These are phyloP conservation scores for Synergus laeviventris DNA, from an alignment of 2,888 invertebrate species.

Conservation along the genomic window DNA sequence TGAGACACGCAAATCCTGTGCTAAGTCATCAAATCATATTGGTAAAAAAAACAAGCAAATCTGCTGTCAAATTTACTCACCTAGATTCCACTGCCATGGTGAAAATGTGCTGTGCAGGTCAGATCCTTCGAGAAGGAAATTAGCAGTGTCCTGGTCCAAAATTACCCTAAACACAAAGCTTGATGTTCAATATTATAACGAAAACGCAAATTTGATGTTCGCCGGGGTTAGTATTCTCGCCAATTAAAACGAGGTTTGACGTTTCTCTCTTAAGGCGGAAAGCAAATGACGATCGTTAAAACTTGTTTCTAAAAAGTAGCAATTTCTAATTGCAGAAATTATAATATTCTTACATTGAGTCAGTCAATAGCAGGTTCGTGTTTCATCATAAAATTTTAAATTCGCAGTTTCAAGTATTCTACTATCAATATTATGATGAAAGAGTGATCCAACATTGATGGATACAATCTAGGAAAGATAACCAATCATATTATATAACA, in stretches of 20 bases:
- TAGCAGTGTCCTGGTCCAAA: neutral
- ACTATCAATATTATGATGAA: neutral
- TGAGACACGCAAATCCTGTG: neutral
- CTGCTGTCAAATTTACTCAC: slow-evolving; percentile 15
- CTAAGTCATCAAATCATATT: slow-evolving; percentile 20
- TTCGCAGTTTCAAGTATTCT: neutral
- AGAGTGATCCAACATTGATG: neutral
- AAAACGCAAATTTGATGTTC: slow-evolving; percentile 17
- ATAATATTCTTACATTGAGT: neutral
- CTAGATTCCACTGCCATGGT: slow-evolving; percentile 22
- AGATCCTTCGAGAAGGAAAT: neutral
- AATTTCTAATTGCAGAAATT: neutral
- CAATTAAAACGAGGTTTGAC: neutral
- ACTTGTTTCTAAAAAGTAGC: neutral
- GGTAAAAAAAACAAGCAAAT: slow-evolving; percentile 2
- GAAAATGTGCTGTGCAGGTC: neutral
- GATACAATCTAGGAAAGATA: neutral
- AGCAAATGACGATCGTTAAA: slow-evolving; percentile 21
- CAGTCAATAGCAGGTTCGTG: neutral
- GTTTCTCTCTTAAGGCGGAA: neutral
- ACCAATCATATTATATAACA: neutral
- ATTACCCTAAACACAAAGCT: slow-evolving; percentile 11
- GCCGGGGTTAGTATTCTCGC: neutral
- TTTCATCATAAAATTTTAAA: neutral
- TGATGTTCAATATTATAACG: slow-evolving; percentile 15